Evolutionary conservation across 2,113 vertebrate species (phyloP).

Genomic region (Raja brachyura): DNA sequence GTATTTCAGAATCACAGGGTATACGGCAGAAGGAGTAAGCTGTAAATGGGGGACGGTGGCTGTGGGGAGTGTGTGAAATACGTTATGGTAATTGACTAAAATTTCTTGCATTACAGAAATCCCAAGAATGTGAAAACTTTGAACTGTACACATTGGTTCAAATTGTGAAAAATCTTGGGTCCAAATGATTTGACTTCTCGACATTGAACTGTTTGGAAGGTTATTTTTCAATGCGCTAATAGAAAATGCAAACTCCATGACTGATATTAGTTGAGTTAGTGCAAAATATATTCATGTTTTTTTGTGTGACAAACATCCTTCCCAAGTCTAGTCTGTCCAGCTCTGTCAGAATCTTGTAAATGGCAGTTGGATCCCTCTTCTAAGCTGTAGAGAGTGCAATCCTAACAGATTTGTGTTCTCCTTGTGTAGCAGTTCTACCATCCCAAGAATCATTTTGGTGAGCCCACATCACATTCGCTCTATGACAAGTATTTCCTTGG

Average conservation of each 20-base stretch:
- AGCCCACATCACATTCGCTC: too few species aligned
- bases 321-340: too few species aligned
- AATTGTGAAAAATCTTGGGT: background rate
- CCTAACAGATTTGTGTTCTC: too few species aligned
- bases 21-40: background rate
- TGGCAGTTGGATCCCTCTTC: too few species aligned
- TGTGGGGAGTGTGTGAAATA: background rate
- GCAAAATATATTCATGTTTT: background rate
- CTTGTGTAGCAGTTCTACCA: too few species aligned
- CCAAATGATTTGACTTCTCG: background rate
- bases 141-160: constrained; percentile 27
- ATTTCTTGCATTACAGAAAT: constrained; percentile 13
- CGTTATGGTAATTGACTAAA: background rate
- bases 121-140: constrained; percentile 33
- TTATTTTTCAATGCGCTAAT: background rate
- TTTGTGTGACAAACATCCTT: background rate
- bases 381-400: too few species aligned
- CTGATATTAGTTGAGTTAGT: background rate
- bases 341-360: too few species aligned
- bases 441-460: too few species aligned
- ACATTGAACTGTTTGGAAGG: background rate
- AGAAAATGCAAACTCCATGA: background rate
- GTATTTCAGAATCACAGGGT: background rate
- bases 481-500: too few species aligned
- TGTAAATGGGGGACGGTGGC: background rate